Evolutionary conservation across 2,797 vertebrate species (phyloP), one percentile per base, ranked within the genome.

Genomic region (Chelon auratus): DNA sequence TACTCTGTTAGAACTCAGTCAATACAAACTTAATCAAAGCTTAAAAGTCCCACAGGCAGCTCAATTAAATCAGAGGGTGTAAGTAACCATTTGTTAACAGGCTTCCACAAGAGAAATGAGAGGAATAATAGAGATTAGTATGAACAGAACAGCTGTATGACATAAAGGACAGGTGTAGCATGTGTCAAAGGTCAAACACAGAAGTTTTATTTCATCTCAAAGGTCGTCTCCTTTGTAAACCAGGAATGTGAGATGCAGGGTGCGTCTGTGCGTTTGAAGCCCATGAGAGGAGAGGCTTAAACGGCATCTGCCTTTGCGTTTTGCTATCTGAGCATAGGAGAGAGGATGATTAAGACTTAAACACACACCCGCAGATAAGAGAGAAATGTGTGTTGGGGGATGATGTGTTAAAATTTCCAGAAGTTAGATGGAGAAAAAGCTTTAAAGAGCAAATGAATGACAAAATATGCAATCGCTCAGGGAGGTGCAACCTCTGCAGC

Each of bases 401-500:
- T 58, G 26, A 72, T 59, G 61, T 26, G 9, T 81, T 80, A 62
- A 86, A 79, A 77, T 82, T 14, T 63, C 74, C 66, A 62, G 53
- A 68, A 59, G 61, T 80, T 50, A 55, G 62, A 51, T 40, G 56
- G 60, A 54, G 62, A 50, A 68, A 68, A 37, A 63, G 69, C 70
- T 66, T 62, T 57, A 72, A 87, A 78, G 73, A 69, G 70, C 51
- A 85, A 87, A 87, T 80, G 77, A 87, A 74, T 80, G 71, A 79
- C 68, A 78, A 86, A 87, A 80, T 72, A 61, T 67, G 73, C 83
- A 81, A 78, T 81, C 80, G 86, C 77, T 79, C 9, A 51, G 75
- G 85, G 87, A 87, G 83, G 79, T 73, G 67, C 66, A 81, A 85
- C 83, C 80, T 87, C 83, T 83, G 78, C 80, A 87, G 70, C 82